Evolutionary conservation across 2,888 invertebrate species (phyloP), one percentile per base, ranked within the genome.

Genomic region (Cepaea hortensis): DNA sequence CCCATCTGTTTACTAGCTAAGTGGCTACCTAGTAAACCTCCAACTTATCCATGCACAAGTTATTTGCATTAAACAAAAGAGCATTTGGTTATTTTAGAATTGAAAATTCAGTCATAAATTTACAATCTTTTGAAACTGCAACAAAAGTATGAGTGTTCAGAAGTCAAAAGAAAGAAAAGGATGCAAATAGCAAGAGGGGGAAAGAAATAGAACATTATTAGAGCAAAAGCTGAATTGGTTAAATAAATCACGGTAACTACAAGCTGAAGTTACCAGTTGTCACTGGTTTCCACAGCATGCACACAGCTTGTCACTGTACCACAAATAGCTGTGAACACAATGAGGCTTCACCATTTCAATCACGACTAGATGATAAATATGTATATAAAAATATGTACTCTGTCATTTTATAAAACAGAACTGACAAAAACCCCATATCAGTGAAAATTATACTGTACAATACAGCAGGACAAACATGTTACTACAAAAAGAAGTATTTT

Each of bases 301-400:
- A 79, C 35, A 62, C 62, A 79, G 23, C 23, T 55, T 7, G n/a
- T 68, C 20, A 20, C n/a, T 18, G 3, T 61, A 15, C 55, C 20
- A 55, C 55, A 70, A n/a, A 82, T 46, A 72, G 73, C 55, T 73
- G 13, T 82, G 82, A 82, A 82, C 82, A 82, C 82, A 82, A 65
- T 48, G 55, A 82, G 55, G 61, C 55, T 82, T 73, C n/a, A 82
- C 35, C 76, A 76, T 76, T 83, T 80, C 48, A 72, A 79, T 65
- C 48, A 85, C 73, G 85, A 85, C 85, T 85, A 85, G 85, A 85
- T 61, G 48, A 62, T 80, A 72, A 79, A 79, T 55, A 70, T 70
- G 70, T 55, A 79, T 80, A 85, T 61, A 85, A 85, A 72, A 80
- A 85, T 70, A 77, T 79, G 79, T 79, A 55, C 5, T 80, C 70